A percentile compares a stretch with the other conserved stretches of the same genome.
Conservation (phyloP, 2,797 vertebrate species). For the Sebastes aleutianus region DNA sequence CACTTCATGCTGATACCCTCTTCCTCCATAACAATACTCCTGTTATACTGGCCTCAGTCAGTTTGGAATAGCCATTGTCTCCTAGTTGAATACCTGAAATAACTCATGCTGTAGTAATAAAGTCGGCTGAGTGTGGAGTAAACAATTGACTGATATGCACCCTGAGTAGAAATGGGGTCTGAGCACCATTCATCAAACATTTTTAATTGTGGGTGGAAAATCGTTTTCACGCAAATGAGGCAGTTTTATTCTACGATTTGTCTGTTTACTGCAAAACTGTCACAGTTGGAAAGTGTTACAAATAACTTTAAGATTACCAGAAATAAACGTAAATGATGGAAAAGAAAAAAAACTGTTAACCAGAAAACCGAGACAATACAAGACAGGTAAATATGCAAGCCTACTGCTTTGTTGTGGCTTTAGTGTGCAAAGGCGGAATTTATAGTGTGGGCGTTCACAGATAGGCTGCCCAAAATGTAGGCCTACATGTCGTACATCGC, state of each 20-base stretch:
- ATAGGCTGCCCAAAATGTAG: slow-evolving; percentile 60
- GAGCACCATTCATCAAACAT: neutral
- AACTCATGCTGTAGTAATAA: neutral
- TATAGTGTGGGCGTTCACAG: slow-evolving; percentile 71
- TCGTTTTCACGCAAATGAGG: neutral
- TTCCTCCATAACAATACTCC: neutral
- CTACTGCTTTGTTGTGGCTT: slow-evolving; percentile 70
- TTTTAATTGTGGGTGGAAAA: neutral
- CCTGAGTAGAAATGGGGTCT: neutral
- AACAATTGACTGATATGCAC: neutral
- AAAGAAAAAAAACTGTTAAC: neutral
- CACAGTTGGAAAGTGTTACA: neutral
- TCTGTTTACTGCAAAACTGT: neutral
- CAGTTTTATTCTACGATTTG: neutral
- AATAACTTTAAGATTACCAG: slow-evolving; percentile 8
- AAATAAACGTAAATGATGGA: neutral
- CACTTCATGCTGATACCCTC: neutral
- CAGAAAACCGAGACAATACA: slow-evolving; percentile 28
- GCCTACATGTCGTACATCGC: slow-evolving; percentile 39
- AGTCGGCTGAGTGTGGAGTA: neutral
- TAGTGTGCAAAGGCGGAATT: slow-evolving; percentile 47
- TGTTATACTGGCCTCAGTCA: neutral
- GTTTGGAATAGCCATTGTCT: neutral
- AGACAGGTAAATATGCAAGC: slow-evolving; percentile 43
- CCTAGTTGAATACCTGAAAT: neutral